A percentile compares a stretch with the other conserved stretches of the same genome.
These are phyloP conservation scores for Trididemnum miniatum DNA, from an alignment of 23 tunicate genomes.

Conservation along the genomic window DNA sequence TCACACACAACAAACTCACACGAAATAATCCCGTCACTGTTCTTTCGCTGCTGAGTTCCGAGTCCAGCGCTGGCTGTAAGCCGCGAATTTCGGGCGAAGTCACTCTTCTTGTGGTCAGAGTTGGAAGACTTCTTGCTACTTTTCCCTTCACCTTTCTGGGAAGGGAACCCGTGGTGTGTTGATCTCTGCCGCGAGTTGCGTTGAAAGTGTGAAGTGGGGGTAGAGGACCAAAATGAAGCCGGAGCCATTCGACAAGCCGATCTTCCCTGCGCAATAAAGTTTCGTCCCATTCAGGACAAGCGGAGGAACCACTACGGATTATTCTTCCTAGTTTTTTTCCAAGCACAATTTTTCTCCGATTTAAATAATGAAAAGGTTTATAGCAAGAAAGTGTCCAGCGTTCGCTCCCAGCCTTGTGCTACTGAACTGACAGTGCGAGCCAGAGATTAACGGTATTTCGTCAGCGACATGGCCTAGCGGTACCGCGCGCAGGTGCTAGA, in stretches of 20 bases:
- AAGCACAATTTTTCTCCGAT: no score
- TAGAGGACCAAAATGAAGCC: conserved; percentile 29
- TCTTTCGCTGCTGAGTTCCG: conserved; percentile 7
- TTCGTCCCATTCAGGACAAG: no score
- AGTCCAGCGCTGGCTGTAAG: conserved; percentile 23
- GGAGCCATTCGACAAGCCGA: conserved; percentile 20
- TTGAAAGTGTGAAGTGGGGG: conserved; percentile 20
- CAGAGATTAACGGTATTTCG: no score
- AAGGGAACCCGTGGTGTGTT: conserved; percentile 29
- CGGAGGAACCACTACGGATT: no score
- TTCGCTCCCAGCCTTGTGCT: no score
- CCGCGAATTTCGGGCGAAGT: conserved; percentile 41
- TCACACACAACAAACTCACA: neutral
- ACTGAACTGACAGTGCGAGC: no score
- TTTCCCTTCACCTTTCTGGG: neutral
- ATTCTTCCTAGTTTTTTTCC: no score
- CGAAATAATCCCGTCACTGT: neutral
- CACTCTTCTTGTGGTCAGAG: conserved; percentile 17
- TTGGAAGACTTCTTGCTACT: neutral
- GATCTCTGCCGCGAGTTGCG: conserved; percentile 33
- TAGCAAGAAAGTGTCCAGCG: no score
- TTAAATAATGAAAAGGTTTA: no score
- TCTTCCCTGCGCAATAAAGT: neutral
- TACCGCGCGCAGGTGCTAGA: no score
- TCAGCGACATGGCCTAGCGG: no score